A percentile compares a stretch with the other conserved stretches of the same genome.
phyloP scores from a whole-genome alignment of 2,113 vertebrate species.

The Toxotes jaculatrix region DNA sequence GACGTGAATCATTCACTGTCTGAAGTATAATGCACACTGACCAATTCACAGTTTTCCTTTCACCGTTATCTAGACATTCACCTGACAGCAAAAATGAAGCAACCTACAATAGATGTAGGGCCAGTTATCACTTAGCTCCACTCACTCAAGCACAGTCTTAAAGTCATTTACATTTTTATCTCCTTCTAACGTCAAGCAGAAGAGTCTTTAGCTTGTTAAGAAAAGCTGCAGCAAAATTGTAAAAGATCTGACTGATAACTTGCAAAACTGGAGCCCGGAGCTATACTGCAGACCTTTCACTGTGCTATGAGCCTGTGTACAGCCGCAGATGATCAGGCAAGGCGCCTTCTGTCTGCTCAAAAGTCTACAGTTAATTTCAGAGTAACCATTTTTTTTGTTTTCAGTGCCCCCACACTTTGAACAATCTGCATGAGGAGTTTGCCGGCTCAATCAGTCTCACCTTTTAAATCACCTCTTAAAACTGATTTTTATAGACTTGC shows the following conservation, averaged over 20 bases:
- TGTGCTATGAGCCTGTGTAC: background rate
- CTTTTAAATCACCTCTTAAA: slow-evolving; percentile 43
- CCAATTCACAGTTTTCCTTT: slow-evolving; percentile 24
- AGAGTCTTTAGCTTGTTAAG: background rate
- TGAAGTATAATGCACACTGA: slow-evolving; percentile 36
- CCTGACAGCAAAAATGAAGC: slow-evolving; percentile 3
- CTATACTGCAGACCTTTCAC: background rate
- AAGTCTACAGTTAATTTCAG: background rate
- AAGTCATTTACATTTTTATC: slow-evolving; percentile 16
- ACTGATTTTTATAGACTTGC: slow-evolving; percentile 31
- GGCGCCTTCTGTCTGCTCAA: background rate
- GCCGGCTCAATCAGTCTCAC: slow-evolving; percentile 8
- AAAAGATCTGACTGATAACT: background rate
- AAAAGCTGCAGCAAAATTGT: background rate
- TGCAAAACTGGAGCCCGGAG: background rate
- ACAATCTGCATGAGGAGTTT: background rate
- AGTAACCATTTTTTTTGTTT: background rate
- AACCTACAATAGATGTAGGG: background rate
- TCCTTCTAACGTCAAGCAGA: slow-evolving; percentile 5
- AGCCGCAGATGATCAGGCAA: background rate
- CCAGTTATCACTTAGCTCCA: background rate
- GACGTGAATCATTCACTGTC: slow-evolving; percentile 57
- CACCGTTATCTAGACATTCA: background rate
- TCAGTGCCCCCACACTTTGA: background rate
- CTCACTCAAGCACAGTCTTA: background rate